Evolutionary conservation across 2,113 vertebrate genomes (phyloP).

Genomic region (Spheniscus mendiculus): DNA sequence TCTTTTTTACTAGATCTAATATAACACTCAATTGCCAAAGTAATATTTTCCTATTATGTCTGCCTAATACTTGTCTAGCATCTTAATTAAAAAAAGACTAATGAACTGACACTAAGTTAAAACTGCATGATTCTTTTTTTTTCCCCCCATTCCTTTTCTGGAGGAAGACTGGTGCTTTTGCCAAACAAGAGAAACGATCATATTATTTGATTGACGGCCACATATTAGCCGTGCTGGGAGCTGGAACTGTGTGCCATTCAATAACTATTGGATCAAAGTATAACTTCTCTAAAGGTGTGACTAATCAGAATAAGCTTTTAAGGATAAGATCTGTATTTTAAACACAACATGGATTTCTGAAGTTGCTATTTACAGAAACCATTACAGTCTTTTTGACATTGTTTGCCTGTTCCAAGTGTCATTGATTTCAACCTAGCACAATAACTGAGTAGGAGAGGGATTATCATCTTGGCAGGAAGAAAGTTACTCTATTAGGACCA

Average conservation of each 20-base stretch:
- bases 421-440: neutral
- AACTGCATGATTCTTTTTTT: neutral
- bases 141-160: neutral
- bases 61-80: neutral
- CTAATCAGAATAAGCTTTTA: neutral
- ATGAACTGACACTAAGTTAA: neutral
- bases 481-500: neutral
- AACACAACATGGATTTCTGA: neutral
- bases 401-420: neutral
- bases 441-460: neutral
- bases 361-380: neutral
- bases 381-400: neutral
- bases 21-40: neutral
- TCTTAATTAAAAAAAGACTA: neutral
- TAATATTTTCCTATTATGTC: neutral
- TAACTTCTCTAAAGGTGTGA: neutral
- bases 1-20: neutral
- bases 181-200: neutral
- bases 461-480: conserved; percentile 4
- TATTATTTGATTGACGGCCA: neutral
- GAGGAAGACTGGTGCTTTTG: neutral
- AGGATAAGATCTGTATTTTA: neutral
- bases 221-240: neutral
- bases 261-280: neutral
- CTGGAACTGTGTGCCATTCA: neutral